phyloP scores from a whole-genome alignment of 2,797 vertebrate species.

The Oreonectes daqikongensis region DNA sequence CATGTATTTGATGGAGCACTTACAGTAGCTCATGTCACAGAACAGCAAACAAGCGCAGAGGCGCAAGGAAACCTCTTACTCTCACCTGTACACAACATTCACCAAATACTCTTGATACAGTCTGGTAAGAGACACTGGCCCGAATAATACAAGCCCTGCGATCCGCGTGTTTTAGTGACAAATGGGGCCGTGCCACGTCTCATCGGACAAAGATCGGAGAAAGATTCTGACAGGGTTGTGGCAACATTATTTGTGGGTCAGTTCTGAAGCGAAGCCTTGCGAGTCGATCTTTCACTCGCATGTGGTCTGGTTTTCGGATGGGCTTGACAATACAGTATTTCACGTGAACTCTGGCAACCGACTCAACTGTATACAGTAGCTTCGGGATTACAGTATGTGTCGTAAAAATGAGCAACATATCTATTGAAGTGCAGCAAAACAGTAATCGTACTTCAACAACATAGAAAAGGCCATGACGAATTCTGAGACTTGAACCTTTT shows the following conservation, averaged over 20 bases:
- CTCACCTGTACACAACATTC: background rate
- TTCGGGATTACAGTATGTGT: background rate
- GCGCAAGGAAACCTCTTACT: background rate
- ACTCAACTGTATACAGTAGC: background rate
- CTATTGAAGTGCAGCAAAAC: background rate
- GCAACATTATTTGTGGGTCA: constrained; percentile 54
- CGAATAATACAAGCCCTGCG: constrained; percentile 3
- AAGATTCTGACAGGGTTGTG: constrained; percentile 45
- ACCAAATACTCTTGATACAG: constrained; percentile 25
- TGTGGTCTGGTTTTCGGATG: background rate
- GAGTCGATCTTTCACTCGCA: constrained; percentile 7
- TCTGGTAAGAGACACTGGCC: constrained; percentile 8
- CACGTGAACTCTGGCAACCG: background rate
- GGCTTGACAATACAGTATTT: background rate
- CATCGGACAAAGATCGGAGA: constrained; percentile 21
- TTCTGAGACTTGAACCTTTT: too few species aligned
- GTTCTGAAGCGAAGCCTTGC: background rate
- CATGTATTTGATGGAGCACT: constrained; percentile 1
- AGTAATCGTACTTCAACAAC: too few species aligned
- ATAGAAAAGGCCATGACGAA: too few species aligned
- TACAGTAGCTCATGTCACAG: background rate
- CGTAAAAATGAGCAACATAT: background rate
- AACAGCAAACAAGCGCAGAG: background rate
- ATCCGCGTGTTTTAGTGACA: constrained; percentile 22
- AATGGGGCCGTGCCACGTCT: constrained; percentile 43